These are phyloP conservation scores for Doris montereyensis DNA, from an alignment of 2,888 invertebrate species.

Conservation along the genomic window DNA sequence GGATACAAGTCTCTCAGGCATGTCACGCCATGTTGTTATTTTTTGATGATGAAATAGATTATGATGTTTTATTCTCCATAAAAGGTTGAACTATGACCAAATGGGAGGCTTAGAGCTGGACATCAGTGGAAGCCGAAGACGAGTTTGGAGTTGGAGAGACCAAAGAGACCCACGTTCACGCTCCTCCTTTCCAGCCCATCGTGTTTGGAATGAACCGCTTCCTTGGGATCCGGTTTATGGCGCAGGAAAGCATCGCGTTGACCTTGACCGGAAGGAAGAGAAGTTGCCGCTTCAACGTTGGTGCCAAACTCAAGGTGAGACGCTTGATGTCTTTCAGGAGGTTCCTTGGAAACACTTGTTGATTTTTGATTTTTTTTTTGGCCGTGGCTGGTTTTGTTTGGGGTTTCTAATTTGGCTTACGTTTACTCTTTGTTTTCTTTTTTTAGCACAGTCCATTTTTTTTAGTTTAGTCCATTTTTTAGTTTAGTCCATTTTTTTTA, in stretches of 20 bases:
- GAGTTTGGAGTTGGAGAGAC: constrained; percentile 70
- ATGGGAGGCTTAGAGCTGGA: constrained; percentile 69
- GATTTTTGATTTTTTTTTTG: too few relatives aligned
- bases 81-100: constrained; percentile 66
- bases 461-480: too few relatives aligned
- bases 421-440: too few relatives aligned
- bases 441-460: too few relatives aligned
- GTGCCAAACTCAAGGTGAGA: constrained; percentile 64
- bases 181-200: constrained; percentile 72
- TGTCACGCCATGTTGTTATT: too few relatives aligned
- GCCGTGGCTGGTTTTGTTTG: too few relatives aligned
- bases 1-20: too few relatives aligned
- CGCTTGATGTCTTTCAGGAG: too few relatives aligned
- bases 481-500: too few relatives aligned
- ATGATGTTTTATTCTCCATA: neutral
- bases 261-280: constrained; percentile 61
- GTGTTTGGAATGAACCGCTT: constrained; percentile 64
- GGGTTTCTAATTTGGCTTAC: too few relatives aligned
- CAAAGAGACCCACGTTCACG: constrained; percentile 68
- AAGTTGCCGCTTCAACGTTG: constrained; percentile 69
- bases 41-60: neutral
- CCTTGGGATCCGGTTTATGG: constrained; percentile 65
- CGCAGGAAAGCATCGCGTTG: constrained; percentile 67
- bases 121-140: constrained; percentile 55
- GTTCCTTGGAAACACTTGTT: too few relatives aligned